A percentile compares a stretch with the other conserved stretches of the same genome.
These are phyloP conservation scores for Scartelaos histophorus DNA, from an alignment of 2,113 vertebrate species.

Conservation along the genomic window DNA sequence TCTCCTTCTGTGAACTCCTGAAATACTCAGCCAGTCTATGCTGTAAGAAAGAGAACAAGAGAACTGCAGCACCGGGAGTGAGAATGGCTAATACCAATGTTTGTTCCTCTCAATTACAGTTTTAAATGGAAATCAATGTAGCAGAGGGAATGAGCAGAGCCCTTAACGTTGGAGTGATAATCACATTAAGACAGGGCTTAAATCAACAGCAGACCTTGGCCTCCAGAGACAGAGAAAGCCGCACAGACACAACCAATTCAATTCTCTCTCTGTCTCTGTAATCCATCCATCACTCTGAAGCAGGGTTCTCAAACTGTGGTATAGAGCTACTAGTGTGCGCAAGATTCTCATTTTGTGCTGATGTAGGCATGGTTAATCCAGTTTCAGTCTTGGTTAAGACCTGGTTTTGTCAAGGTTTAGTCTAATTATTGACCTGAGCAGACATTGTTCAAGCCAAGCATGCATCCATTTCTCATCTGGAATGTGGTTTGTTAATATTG, in stretches of 20 bases:
- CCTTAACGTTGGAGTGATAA: conserved; percentile 69
- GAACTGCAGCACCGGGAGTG: conserved; percentile 41
- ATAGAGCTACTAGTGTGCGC: not conserved
- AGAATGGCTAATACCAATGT: conserved; percentile 76
- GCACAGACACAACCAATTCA: conserved; percentile 65
- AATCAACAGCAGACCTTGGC: conserved; percentile 76
- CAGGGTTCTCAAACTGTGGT: not conserved
- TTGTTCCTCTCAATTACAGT: conserved; percentile 83
- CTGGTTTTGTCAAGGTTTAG: not conserved
- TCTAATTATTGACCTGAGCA: not conserved
- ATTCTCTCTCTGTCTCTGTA: conserved; percentile 47
- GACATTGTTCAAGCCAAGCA: not conserved
- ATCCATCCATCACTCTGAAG: conserved; percentile 66
- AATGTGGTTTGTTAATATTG: too few relatives aligned
- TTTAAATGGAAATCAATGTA: conserved; percentile 84
- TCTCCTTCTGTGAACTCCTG: conserved; percentile 37
- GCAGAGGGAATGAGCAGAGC: conserved; percentile 72
- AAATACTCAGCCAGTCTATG: conserved; percentile 37
- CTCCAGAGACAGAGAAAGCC: conserved; percentile 58
- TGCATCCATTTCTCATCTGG: not conserved
- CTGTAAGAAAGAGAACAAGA: conserved; percentile 52
- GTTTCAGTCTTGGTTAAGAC: not conserved
- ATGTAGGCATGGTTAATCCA: not conserved
- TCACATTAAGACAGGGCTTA: conserved; percentile 74
- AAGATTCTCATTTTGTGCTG: not conserved